Evolutionary conservation across 2,888 invertebrate genomes (phyloP).

Genomic region (Philonicus albiceps): DNA sequence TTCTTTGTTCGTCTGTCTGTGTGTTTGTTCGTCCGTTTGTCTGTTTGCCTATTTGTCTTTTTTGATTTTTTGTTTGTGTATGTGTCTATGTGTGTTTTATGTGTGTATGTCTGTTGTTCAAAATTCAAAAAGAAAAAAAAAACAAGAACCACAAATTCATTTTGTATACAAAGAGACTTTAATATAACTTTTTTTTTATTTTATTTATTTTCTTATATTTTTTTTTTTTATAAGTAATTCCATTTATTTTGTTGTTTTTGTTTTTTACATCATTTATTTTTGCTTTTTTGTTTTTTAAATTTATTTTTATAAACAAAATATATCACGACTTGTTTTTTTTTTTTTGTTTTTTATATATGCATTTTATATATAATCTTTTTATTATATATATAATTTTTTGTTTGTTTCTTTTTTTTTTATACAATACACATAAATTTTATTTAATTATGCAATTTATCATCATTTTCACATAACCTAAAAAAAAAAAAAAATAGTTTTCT

Average conservation of each 20-base stretch:
- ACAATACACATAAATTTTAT: neutral
- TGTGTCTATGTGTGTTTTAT: too few species aligned
- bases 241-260: neutral
- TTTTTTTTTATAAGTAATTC: neutral
- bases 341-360: neutral
- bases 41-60: neutral
- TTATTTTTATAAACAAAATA: neutral
- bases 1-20: too few species aligned
- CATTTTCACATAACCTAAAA: neutral
- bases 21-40: too few species aligned
- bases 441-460: neutral
- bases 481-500: too few species aligned
- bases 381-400: neutral
- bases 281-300: neutral
- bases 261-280: neutral
- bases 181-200: neutral
- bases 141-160: neutral
- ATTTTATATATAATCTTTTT: neutral
- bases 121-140: too few species aligned
- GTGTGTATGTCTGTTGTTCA: neutral
- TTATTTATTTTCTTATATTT: neutral
- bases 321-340: neutral
- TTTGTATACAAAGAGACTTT: neutral
- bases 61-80: neutral
- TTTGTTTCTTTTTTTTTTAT: neutral